These are phyloP conservation scores for Nomada lathburiana DNA, from an alignment of 2,888 invertebrate species.

Conservation along the genomic window DNA sequence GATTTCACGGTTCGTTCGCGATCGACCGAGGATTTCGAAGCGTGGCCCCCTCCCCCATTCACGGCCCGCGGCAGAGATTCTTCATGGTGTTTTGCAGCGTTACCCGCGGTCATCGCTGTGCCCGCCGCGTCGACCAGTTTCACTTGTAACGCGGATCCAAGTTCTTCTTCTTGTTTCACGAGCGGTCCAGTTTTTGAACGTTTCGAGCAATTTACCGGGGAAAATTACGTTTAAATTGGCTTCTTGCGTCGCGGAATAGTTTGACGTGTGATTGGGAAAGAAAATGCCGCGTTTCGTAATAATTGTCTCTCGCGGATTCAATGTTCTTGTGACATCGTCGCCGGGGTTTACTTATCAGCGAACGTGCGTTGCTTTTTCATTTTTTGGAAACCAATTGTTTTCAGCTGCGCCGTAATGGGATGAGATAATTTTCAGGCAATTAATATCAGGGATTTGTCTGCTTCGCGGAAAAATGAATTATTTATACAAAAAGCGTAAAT, in stretches of 20 bases:
- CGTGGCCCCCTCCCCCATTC: background rate
- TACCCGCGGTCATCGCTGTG: conserved; percentile 2
- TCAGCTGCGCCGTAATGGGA: too few species aligned
- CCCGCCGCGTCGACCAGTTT: conserved; percentile 3
- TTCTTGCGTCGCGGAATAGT: background rate
- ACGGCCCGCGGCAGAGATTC: conserved; percentile 34
- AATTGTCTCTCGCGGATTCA: too few species aligned
- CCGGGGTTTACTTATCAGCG: too few species aligned
- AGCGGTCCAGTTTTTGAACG: conserved; percentile 23
- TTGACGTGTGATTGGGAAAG: background rate
- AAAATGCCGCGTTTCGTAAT: background rate
- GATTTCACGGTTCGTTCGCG: conserved; percentile 51
- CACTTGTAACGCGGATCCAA: conserved; percentile 17
- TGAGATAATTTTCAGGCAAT: too few species aligned
- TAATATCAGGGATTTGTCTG: too few species aligned
- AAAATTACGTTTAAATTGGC: background rate
- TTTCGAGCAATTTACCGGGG: conserved; percentile 16
- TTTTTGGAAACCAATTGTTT: too few species aligned
- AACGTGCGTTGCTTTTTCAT: too few species aligned
- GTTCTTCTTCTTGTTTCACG: background rate
- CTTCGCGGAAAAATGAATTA: too few species aligned
- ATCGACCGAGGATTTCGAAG: conserved; percentile 34
- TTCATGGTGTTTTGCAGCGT: conserved; percentile 28
- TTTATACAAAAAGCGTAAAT: too few species aligned
- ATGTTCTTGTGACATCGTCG: too few species aligned